phyloP scores from a whole-genome alignment of 2,888 invertebrate species.

The Trissolcus brochymenae region DNA sequence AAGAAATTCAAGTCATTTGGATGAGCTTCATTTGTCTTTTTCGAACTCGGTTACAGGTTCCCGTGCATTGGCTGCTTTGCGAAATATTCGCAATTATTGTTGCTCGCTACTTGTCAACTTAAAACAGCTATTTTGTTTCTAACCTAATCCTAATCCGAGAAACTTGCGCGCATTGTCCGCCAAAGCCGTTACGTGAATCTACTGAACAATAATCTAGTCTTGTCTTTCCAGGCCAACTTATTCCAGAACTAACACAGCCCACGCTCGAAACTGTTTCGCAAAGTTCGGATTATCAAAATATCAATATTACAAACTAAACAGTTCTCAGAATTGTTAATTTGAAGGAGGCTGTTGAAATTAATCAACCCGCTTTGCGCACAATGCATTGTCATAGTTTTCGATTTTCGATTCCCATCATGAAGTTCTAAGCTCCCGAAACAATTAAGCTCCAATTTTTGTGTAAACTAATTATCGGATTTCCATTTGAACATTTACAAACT shows the following conservation, averaged over 20 bases:
- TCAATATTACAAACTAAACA: conserved; percentile 48
- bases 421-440: conserved; percentile 10
- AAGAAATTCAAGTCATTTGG: conserved; percentile 41
- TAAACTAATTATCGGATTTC: too few species aligned
- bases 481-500: too few species aligned
- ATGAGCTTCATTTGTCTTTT: conserved; percentile 57
- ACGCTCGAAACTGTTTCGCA: conserved; percentile 36
- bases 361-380: conserved; percentile 25
- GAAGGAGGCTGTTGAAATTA: conserved; percentile 34
- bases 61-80: neutral
- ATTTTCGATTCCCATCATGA: conserved; percentile 17
- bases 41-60: conserved; percentile 9
- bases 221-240: conserved; percentile 35
- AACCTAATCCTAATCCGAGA: conserved; percentile 21
- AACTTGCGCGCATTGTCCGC: conserved; percentile 21
- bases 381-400: conserved; percentile 19
- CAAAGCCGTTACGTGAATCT: conserved; percentile 42
- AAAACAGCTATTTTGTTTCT: neutral
- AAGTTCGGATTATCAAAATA: conserved; percentile 48
- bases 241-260: conserved; percentile 26
- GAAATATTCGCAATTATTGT: neutral
- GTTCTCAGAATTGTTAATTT: conserved; percentile 23
- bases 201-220: conserved; percentile 44
- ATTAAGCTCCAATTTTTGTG: neutral
- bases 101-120: neutral